Conservation (phyloP, 2,888 invertebrate species). For the Copidosoma aretas region DNA sequence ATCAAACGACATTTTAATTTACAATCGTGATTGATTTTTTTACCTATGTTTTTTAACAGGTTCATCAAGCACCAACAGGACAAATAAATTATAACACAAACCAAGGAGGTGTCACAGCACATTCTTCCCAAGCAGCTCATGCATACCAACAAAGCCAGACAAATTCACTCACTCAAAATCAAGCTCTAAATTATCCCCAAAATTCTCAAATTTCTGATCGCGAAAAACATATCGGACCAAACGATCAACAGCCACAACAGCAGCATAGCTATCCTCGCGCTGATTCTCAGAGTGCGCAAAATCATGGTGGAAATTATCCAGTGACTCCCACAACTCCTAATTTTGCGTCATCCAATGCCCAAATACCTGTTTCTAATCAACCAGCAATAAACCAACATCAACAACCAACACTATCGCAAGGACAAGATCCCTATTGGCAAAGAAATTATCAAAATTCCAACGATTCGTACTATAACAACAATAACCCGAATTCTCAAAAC, state of each 20-base stretch:
- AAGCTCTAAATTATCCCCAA: conserved; percentile 45
- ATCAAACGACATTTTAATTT: neutral
- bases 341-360: conserved; percentile 45
- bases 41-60: conserved; percentile 10
- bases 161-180: conserved; percentile 43
- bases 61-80: conserved; percentile 18
- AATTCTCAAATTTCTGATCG: conserved; percentile 41
- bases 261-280: conserved; percentile 46
- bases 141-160: conserved; percentile 45
- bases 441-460: conserved; percentile 61
- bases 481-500: conserved; percentile 52
- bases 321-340: conserved; percentile 42
- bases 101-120: conserved; percentile 39
- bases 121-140: conserved; percentile 35
- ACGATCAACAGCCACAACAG: conserved; percentile 23
- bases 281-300: conserved; percentile 47
- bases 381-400: conserved; percentile 43
- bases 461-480: conserved; percentile 55
- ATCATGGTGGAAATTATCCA: conserved; percentile 43
- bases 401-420: conserved; percentile 40
- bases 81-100: conserved; percentile 44
- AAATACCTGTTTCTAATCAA: conserved; percentile 35
- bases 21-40: neutral
- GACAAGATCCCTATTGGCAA: conserved; percentile 58
- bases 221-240: conserved; percentile 34